Base-by-base conservation (phyloP, 2,113 vertebrate genomes). In the Phaetusa simplex region DNA sequence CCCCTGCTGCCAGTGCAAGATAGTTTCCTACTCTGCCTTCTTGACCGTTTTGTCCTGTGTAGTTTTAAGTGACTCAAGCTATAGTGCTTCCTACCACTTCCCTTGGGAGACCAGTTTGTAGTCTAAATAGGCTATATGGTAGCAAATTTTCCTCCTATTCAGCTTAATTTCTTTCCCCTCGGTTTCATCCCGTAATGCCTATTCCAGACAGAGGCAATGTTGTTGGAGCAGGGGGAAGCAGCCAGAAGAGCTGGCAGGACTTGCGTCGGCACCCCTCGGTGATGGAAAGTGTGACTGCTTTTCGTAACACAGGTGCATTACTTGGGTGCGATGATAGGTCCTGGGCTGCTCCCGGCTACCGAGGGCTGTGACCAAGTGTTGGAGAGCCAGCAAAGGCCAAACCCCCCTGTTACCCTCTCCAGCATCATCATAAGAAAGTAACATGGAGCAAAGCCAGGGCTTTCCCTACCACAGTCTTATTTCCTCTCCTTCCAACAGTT, bases 141-240 rank as follows among this genome's bases (percentile, higher is more conserved):
- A 88, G 94, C 91, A 97, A 66, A 70, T 92, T 95, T 97, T 97
- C 97, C 96, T 76, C n/a, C 11, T 53, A 13, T 85, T 95, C 95
- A 95, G 94, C 91, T 78, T 56, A 50, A 82, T 92, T 94, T 93
- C 50, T 40, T 69, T 96, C 87, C 93, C 93, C 73, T 89, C 5
- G 2, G 17, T 92, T 87, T 50, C 82, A 85, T 95, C 91, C 77
- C 8, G 0, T 93, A 95, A 77, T 86, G 64, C 70, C 52, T 79
- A 50, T 74, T 83, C 67, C 96, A 93, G 95, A 53, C 94, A 91
- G 77, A 95, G 72, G 72, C 36, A 56, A 11, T 58, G 81, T 26
- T 91, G 77, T 17, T 82, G 83, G 83, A 90, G 73, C 90, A 71
- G 67, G 42, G 53, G 34, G 58, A 72, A 88, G 80, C 88, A 88